Conservation (phyloP, 2,888 invertebrate species). For the Rhagophthalmus giganteus region DNA sequence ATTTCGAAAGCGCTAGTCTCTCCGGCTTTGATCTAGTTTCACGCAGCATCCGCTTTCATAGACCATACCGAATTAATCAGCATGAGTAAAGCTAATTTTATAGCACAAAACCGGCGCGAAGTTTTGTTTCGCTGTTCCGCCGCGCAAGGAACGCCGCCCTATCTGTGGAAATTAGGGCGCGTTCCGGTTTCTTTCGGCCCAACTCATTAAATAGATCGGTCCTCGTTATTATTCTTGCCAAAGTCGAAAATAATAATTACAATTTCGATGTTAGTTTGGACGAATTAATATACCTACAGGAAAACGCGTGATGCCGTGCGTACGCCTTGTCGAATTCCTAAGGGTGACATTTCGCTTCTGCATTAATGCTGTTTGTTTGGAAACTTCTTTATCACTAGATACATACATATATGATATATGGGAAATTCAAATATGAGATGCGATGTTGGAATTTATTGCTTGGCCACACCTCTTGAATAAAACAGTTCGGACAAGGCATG, state of each 20-base stretch:
- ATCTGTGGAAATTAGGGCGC: slow-evolving; percentile 5
- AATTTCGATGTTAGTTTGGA: slow-evolving; percentile 9
- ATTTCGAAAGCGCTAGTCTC: background rate
- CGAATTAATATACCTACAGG: slow-evolving; percentile 3
- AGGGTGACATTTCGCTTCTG: slow-evolving; percentile 37
- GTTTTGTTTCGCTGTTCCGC: slow-evolving; percentile 9
- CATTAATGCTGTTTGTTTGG: slow-evolving; percentile 42
- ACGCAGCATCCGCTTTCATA: slow-evolving; percentile 15
- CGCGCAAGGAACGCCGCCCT: slow-evolving; percentile 9
- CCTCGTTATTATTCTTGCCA: slow-evolving; percentile 7
- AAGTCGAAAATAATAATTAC: background rate
- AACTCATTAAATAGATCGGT: slow-evolving; percentile 4
- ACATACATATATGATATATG: slow-evolving; percentile 36
- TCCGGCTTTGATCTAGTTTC: slow-evolving; percentile 13
- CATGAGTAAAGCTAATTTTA: slow-evolving; percentile 17
- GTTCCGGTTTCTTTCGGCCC: slow-evolving; percentile 1
- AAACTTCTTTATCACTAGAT: slow-evolving; percentile 41
- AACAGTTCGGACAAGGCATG: slow-evolving; percentile 16
- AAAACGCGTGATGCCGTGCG: slow-evolving; percentile 3
- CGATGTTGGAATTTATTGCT: slow-evolving; percentile 37
- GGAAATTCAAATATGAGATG: slow-evolving; percentile 35
- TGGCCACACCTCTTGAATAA: slow-evolving; percentile 31
- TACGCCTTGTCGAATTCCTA: slow-evolving; percentile 25
- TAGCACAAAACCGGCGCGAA: slow-evolving; percentile 16
- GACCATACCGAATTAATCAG: slow-evolving; percentile 17